Percentiles rank a stretch among this genome's conserved stretches.
Conservation (phyloP, 2,113 vertebrate species). For the Alces alces region DNA sequence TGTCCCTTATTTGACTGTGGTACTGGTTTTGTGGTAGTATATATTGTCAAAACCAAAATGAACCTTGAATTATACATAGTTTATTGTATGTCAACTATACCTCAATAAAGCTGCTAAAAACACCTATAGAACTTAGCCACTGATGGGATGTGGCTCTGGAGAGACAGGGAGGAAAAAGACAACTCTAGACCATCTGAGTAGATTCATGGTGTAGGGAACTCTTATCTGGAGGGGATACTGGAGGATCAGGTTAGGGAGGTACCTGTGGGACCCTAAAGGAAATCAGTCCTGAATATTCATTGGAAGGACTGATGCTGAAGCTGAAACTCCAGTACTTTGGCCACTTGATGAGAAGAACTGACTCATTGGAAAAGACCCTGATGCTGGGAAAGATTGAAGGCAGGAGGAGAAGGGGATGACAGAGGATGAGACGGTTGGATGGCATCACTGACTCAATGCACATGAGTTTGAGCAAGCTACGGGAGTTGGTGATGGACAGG, state of each 20-base stretch:
- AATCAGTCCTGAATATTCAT: not conserved
- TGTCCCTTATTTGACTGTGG: not conserved
- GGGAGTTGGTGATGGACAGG: not conserved
- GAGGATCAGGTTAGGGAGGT: not conserved
- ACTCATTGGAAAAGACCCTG: not conserved
- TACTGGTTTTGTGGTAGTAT: not conserved
- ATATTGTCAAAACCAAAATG: not conserved
- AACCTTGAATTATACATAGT: not conserved
- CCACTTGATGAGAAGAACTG: not conserved
- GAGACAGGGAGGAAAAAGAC: not conserved
- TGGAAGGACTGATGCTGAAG: not conserved
- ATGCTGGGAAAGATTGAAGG: not conserved
- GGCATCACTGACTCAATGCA: not conserved
- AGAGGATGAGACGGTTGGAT: not conserved
- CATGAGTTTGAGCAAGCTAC: not conserved
- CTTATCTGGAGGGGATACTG: not conserved
- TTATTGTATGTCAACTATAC: not conserved
- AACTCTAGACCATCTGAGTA: not conserved
- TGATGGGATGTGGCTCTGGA: not conserved
- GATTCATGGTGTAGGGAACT: not conserved
- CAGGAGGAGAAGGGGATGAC: not conserved
- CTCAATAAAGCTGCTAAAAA: not conserved
- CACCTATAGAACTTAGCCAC: not conserved
- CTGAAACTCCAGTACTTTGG: not conserved
- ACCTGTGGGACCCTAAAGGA: not conserved